Conservation (phyloP, 2,797 vertebrate species). For the Premnoplex brunnescens region DNA sequence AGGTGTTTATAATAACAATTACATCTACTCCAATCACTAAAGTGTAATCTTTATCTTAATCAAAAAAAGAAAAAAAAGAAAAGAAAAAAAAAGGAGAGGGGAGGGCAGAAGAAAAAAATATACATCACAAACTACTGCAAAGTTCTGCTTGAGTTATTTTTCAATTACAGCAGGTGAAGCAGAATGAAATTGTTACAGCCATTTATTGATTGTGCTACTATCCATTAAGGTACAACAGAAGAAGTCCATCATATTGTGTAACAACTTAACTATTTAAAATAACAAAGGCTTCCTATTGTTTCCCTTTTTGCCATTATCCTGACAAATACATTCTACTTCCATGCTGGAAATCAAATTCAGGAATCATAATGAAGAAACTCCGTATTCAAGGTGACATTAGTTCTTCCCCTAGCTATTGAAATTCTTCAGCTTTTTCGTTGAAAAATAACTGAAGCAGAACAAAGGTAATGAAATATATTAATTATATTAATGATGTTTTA, state of each 20-base stretch:
- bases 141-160: conserved; percentile 91
- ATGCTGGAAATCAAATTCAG: conserved; percentile 59
- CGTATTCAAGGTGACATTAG: conserved; percentile 46
- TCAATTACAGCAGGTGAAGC: conserved; percentile 88
- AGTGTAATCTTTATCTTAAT: conserved; percentile 79
- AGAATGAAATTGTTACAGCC: conserved; percentile 90
- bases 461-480: conserved; percentile 82
- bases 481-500: conserved; percentile 81
- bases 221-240: conserved; percentile 87
- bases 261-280: conserved; percentile 87
- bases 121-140: conserved; percentile 69
- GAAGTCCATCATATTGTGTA: conserved; percentile 88
- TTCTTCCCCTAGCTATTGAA: conserved; percentile 59
- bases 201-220: conserved; percentile 90
- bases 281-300: conserved; percentile 85
- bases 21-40: conserved; percentile 60
- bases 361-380: conserved; percentile 67
- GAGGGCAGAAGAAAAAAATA: conserved; percentile 45
- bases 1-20: conserved; percentile 71
- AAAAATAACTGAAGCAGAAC: conserved; percentile 75
- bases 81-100: background rate
- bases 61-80: conserved; percentile 38
- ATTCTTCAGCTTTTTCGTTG: conserved; percentile 64
- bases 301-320: conserved; percentile 67
- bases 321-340: conserved; percentile 54